Evolutionary conservation across 2,113 vertebrate species (phyloP).

Genomic region (Fregata magnificens): DNA sequence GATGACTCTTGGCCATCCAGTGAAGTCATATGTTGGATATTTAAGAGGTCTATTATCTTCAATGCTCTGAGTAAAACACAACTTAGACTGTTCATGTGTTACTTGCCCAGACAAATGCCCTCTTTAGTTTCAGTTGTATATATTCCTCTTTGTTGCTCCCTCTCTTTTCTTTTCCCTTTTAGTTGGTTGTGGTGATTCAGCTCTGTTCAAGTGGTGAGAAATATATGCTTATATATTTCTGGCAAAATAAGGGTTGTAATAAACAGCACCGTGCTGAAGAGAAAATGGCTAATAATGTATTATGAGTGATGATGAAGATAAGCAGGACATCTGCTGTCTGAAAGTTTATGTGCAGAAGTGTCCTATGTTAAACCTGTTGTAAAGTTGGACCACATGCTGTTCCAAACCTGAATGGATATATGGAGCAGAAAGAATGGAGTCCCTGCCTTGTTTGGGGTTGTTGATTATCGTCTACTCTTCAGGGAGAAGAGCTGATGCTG

Average conservation of each 20-base stretch:
- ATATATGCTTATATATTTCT: not conserved
- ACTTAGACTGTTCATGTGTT: not conserved
- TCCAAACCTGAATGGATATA: not conserved
- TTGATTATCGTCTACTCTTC: not conserved
- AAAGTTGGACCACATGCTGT: not conserved
- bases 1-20: not conserved
- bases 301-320: not conserved
- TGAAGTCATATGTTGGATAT: not conserved
- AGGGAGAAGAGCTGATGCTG: not conserved
- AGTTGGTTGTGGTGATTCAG: not conserved
- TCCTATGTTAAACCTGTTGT: not conserved
- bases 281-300: not conserved
- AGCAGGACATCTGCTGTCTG: not conserved
- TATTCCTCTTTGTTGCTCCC: not conserved
- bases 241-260: not conserved
- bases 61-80: not conserved
- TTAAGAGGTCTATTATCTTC: not conserved
- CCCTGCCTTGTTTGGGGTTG: not conserved
- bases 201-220: not conserved
- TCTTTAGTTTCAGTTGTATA: not conserved
- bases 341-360: not conserved
- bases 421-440: not conserved
- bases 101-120: not conserved
- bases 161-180: not conserved
- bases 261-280: fast-evolving